Evolutionary conservation across 2,888 invertebrate species (phyloP).

Genomic region (Meganola albula): DNA sequence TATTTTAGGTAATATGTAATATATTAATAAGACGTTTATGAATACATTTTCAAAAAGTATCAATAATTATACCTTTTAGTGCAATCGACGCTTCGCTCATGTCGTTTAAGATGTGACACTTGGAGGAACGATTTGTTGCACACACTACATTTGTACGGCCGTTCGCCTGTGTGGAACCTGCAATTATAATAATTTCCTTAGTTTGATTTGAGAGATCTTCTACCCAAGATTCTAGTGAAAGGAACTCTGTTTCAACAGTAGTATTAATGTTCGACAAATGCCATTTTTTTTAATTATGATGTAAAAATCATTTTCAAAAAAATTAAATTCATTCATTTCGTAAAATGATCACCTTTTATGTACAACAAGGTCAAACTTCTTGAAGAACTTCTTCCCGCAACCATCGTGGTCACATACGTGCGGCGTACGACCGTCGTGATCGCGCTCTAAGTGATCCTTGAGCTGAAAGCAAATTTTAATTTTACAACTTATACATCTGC

Average conservation of each 20-base stretch:
- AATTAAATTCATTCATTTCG: too few relatives aligned
- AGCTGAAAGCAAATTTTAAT: slow-evolving; percentile 35
- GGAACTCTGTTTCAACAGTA: too few relatives aligned
- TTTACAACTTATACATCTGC: too few relatives aligned
- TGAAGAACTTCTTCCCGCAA: slow-evolving; percentile 56
- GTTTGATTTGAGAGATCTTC: too few relatives aligned
- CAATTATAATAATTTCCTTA: too few relatives aligned
- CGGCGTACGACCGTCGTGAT: slow-evolving; percentile 44
- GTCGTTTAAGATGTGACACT: slow-evolving; percentile 50
- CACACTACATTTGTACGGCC: slow-evolving; percentile 47
- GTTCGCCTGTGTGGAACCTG: slow-evolving; percentile 58
- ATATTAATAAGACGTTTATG: too few relatives aligned
- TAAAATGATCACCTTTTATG: slow-evolving; percentile 62
- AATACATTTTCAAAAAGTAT: too few relatives aligned
- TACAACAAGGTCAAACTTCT: slow-evolving; percentile 50
- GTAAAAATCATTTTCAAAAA: too few relatives aligned
- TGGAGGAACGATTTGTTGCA: slow-evolving; percentile 48
- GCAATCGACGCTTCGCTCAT: slow-evolving; percentile 37
- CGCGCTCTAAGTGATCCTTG: slow-evolving; percentile 52
- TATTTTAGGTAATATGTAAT: too few relatives aligned
- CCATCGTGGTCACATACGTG: slow-evolving; percentile 42
- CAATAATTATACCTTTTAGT: slow-evolving; percentile 38
- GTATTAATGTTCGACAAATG: too few relatives aligned
- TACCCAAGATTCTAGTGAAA: too few relatives aligned
- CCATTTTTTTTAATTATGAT: too few relatives aligned